A percentile compares a stretch with the other conserved stretches of the same genome.
Conservation (phyloP, 2,113 vertebrate species). For the Strix uralensis region DNA sequence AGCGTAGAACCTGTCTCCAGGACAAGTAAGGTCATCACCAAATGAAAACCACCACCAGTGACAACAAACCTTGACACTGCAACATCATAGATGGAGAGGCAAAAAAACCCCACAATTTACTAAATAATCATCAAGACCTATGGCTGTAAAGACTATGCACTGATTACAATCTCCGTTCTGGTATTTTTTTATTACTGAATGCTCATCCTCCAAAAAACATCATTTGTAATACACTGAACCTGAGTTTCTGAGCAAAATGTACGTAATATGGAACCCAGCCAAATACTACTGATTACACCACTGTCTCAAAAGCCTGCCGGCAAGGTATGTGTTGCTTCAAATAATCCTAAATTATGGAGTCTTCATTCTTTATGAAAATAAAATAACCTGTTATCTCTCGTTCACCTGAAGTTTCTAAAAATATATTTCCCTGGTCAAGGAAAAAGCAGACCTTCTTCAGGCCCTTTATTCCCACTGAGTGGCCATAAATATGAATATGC, state of each 20-base stretch:
- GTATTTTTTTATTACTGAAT: background rate
- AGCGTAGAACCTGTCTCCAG: background rate
- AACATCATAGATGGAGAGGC: background rate
- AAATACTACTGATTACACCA: background rate
- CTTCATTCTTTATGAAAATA: background rate
- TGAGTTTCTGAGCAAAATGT: background rate
- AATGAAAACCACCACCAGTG: background rate
- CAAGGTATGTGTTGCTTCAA: background rate
- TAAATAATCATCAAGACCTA: background rate
- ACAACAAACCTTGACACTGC: background rate
- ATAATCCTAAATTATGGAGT: background rate
- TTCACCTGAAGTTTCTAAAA: background rate
- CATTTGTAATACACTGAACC: background rate
- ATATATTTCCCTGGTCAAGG: background rate
- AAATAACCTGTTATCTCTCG: background rate
- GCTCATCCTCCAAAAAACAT: background rate
- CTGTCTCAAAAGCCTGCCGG: background rate
- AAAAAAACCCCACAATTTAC: background rate
- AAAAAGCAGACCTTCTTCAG: background rate
- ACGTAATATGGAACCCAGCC: background rate
- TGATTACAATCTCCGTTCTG: background rate
- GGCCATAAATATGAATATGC: background rate
- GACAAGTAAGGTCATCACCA: background rate
- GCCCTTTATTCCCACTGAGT: background rate
- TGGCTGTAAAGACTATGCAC: background rate